Evolutionary conservation across 2,888 invertebrate genomes (phyloP).

Genomic region (Leptinotarsa haldemani): DNA sequence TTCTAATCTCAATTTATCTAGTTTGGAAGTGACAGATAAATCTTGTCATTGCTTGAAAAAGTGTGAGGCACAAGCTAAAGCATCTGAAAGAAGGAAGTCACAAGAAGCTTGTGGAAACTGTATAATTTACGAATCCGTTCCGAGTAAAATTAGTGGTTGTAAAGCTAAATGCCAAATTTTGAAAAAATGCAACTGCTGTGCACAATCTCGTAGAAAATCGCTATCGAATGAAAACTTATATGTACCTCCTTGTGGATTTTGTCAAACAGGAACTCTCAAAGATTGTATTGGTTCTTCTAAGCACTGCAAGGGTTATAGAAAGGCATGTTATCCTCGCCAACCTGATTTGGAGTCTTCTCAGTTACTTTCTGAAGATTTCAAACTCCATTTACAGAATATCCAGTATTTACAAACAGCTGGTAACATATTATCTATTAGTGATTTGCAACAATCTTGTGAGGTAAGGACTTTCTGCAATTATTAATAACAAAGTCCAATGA

Average conservation of each 20-base stretch:
- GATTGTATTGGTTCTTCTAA: slow-evolving; percentile 54
- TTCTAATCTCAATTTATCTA: slow-evolving; percentile 64
- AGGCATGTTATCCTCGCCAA: slow-evolving; percentile 62
- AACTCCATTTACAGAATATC: slow-evolving; percentile 78
- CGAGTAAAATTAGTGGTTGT: slow-evolving; percentile 55
- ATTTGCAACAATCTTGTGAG: slow-evolving; percentile 68
- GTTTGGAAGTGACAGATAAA: slow-evolving; percentile 56
- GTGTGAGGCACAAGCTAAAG: slow-evolving; percentile 46
- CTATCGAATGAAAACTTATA: slow-evolving; percentile 73
- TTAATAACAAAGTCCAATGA: too few species aligned
- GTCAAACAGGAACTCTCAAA: slow-evolving; percentile 62
- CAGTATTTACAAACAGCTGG: slow-evolving; percentile 79
- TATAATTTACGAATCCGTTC: slow-evolving; percentile 62
- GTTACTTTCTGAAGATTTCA: slow-evolving; percentile 77
- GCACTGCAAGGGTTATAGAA: slow-evolving; percentile 57
- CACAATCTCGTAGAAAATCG: slow-evolving; percentile 67
- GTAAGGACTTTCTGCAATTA: slow-evolving; percentile 47
- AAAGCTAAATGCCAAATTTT: slow-evolving; percentile 40
- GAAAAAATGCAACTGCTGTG: slow-evolving; percentile 56
- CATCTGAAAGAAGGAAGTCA: slow-evolving; percentile 54
- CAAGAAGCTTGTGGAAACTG: slow-evolving; percentile 63
- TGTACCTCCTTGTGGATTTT: slow-evolving; percentile 65
- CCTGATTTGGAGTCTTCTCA: slow-evolving; percentile 72
- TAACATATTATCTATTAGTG: slow-evolving; percentile 72
- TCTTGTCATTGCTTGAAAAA: slow-evolving; percentile 55